Conservation (phyloP, 2,888 invertebrate genomes). For the Andrena dorsata region DNA sequence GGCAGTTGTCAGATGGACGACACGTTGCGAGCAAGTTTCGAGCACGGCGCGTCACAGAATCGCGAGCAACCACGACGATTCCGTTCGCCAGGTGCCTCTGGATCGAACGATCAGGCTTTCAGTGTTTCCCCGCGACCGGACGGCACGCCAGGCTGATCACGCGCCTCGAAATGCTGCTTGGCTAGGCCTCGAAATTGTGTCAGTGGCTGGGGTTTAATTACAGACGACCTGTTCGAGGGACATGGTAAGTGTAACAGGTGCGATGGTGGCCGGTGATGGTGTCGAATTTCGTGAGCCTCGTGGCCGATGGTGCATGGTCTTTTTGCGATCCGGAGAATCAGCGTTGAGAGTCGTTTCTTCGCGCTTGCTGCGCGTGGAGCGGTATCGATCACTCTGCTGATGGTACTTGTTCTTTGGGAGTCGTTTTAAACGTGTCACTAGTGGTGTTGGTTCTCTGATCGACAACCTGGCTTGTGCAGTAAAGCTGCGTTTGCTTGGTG, state of each 20-base stretch:
- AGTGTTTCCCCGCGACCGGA: background rate
- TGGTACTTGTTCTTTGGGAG: background rate
- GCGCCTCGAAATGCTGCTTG: background rate
- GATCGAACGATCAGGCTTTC: background rate
- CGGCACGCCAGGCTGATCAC: background rate
- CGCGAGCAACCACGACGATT: background rate
- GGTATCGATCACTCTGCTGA: background rate
- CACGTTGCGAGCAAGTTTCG: conserved; percentile 66
- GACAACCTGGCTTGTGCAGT: background rate
- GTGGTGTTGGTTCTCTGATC: too few species aligned
- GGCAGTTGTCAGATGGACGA: conserved; percentile 77
- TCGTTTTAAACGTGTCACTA: too few species aligned
- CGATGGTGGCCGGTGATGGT: background rate
- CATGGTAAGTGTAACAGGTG: conserved; percentile 7
- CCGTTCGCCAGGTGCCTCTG: background rate
- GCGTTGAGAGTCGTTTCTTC: background rate
- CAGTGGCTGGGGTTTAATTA: background rate
- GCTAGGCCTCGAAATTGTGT: background rate
- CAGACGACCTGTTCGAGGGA: background rate
- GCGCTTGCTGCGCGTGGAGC: background rate
- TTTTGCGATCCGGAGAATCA: background rate
- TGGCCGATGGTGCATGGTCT: background rate
- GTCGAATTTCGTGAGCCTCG: background rate
- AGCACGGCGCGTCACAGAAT: conserved; percentile 4
- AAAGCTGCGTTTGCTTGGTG: background rate